Evolutionary conservation across 2,113 vertebrate genomes (phyloP).

Genomic region (Ursus arctos): DNA sequence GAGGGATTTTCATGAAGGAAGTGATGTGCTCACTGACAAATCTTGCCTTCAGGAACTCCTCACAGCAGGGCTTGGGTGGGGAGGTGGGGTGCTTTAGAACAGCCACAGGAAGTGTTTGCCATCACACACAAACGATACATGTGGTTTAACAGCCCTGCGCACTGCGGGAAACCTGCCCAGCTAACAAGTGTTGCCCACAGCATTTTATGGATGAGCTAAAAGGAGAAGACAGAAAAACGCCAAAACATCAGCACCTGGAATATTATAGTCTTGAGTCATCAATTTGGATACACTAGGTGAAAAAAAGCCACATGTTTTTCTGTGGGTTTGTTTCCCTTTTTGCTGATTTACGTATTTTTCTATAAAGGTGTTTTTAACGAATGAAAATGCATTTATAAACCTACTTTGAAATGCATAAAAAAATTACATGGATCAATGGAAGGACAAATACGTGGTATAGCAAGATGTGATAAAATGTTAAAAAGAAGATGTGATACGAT

Average conservation of each 20-base stretch:
- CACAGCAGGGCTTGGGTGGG: neutral
- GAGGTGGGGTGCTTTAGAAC: neutral
- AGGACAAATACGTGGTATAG: neutral
- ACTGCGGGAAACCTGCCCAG: conserved; percentile 16
- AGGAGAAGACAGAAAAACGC: neutral
- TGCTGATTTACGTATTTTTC: neutral
- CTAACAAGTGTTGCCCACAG: neutral
- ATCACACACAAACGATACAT: neutral
- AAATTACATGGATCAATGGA: neutral
- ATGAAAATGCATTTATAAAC: neutral
- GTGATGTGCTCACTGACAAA: conserved; percentile 35
- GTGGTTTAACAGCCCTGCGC: neutral
- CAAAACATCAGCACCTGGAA: neutral
- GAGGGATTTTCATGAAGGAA: conserved; percentile 74
- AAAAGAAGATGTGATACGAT: neutral
- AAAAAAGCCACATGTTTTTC: neutral
- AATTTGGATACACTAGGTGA: neutral
- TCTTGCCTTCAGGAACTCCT: neutral
- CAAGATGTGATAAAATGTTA: neutral
- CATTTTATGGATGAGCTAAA: neutral
- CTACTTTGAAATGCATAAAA: neutral
- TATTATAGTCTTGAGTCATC: neutral
- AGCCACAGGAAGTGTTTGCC: conserved; percentile 43
- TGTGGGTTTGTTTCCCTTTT: neutral
- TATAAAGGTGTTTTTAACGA: neutral